Percentiles rank a stretch among this genome's conserved stretches.
phyloP scores from a whole-genome alignment of 2,113 vertebrate species.

The Leucoraja erinaceus region DNA sequence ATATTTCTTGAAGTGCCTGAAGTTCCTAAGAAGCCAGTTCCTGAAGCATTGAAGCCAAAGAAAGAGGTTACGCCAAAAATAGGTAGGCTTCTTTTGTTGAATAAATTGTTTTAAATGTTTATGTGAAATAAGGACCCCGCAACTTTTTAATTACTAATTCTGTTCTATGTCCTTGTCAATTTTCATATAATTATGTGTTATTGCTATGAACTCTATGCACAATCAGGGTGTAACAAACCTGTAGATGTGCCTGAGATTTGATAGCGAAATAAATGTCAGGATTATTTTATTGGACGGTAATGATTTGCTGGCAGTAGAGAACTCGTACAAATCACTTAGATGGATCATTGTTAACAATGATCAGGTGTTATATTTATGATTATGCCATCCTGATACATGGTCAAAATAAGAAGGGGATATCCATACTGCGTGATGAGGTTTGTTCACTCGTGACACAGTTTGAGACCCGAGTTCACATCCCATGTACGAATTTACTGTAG shows the following conservation, averaged over 20 bases:
- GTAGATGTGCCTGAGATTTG: too few relatives aligned
- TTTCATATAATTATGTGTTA: not conserved
- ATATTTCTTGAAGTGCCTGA: constrained; percentile 60
- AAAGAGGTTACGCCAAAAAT: constrained; percentile 60
- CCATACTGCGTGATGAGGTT: not conserved
- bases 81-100: constrained; percentile 54
- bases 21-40: constrained; percentile 52
- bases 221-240: not conserved
- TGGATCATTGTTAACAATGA: not conserved
- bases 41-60: constrained; percentile 50
- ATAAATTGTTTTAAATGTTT: not conserved
- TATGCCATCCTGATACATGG: not conserved
- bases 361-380: not conserved
- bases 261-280: not conserved
- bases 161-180: not conserved
- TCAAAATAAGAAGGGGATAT: not conserved
- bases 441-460: not conserved
- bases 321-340: not conserved
- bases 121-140: not conserved
- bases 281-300: not conserved
- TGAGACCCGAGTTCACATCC: too few relatives aligned
- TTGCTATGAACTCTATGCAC: not conserved
- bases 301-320: not conserved
- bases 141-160: not conserved
- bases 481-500: too few relatives aligned